Evolutionary conservation across 2,113 vertebrate genomes (phyloP).

Genomic region (Nothobranchius kuhntae): DNA sequence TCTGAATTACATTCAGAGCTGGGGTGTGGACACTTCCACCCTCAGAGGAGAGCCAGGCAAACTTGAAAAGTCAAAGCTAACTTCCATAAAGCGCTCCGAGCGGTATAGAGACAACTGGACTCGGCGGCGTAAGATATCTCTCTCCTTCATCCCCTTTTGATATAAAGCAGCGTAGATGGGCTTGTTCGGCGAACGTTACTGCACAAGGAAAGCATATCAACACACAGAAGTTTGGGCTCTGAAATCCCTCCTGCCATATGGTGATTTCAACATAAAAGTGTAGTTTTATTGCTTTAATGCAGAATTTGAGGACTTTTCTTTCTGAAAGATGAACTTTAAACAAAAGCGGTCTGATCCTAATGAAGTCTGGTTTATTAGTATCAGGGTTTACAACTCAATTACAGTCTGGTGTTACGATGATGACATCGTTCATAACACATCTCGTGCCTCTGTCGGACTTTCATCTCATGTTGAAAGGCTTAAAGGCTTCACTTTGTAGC

Average conservation of each 20-base stretch:
- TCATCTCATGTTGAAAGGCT: conserved; percentile 78
- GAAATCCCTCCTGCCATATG: conserved; percentile 12
- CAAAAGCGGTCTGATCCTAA: conserved; percentile 9
- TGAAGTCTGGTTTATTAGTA: conserved; percentile 15
- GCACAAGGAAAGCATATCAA: conserved; percentile 11
- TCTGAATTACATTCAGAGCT: conserved; percentile 5
- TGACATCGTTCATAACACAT: conserved; percentile 13
- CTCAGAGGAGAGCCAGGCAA: conserved; percentile 5
- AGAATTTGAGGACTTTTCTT: background rate
- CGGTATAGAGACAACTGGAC: conserved; percentile 12
- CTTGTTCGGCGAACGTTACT: conserved; percentile 12
- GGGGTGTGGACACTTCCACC: background rate
- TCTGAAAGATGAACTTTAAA: conserved; percentile 9
- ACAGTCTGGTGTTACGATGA: conserved; percentile 15
- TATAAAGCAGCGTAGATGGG: conserved; percentile 12
- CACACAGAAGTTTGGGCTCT: background rate
- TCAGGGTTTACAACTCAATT: conserved; percentile 26
- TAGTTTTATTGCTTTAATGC: conserved; percentile 1
- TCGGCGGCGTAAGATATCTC: conserved; percentile 11
- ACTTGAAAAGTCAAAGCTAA: conserved; percentile 21
- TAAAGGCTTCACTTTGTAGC: conserved; percentile 81
- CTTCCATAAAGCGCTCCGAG: background rate
- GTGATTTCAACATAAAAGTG: conserved; percentile 17
- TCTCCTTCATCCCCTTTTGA: conserved; percentile 11
- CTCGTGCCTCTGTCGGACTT: conserved; percentile 61